phyloP scores from a whole-genome alignment of 2,113 vertebrate species.

The Empidonax traillii region DNA sequence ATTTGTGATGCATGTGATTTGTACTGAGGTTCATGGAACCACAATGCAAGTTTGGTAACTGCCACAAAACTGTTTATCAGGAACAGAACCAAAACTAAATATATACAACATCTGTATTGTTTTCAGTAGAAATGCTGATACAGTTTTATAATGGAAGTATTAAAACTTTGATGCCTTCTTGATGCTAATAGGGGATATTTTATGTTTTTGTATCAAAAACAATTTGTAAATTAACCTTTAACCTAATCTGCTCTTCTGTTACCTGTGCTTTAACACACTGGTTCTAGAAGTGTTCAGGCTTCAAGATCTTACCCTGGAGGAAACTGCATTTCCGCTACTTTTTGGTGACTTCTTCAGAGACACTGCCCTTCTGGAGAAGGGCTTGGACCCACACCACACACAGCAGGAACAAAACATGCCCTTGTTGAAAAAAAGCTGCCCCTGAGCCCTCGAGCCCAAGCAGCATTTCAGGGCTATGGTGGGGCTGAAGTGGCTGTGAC shows the following conservation, averaged over 20 bases:
- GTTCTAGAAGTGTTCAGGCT: neutral
- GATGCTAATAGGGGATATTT: conserved; percentile 51
- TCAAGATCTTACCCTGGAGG: neutral
- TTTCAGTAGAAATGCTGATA: conserved; percentile 17
- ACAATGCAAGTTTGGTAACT: neutral
- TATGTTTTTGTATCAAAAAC: conserved; percentile 70
- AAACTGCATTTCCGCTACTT: neutral
- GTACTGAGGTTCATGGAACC: neutral
- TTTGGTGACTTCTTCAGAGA: neutral
- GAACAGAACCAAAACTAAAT: conserved; percentile 21
- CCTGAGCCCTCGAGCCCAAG: neutral
- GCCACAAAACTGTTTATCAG: conserved; percentile 21
- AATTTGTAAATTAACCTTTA: conserved; percentile 43
- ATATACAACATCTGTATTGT: neutral
- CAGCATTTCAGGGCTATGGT: neutral
- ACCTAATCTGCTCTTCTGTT: neutral
- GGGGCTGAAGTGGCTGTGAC: neutral
- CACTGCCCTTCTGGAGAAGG: neutral
- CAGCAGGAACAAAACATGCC: neutral
- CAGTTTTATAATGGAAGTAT: neutral
- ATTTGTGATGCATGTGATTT: conserved; percentile 31
- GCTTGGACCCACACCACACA: neutral
- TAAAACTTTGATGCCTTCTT: conserved; percentile 63
- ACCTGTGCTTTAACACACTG: neutral
- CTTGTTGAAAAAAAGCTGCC: neutral